A percentile compares a stretch with the other conserved stretches of the same genome.
These are phyloP conservation scores for Platysternon megacephalum DNA, from an alignment of 2,113 vertebrate species.

Conservation along the genomic window DNA sequence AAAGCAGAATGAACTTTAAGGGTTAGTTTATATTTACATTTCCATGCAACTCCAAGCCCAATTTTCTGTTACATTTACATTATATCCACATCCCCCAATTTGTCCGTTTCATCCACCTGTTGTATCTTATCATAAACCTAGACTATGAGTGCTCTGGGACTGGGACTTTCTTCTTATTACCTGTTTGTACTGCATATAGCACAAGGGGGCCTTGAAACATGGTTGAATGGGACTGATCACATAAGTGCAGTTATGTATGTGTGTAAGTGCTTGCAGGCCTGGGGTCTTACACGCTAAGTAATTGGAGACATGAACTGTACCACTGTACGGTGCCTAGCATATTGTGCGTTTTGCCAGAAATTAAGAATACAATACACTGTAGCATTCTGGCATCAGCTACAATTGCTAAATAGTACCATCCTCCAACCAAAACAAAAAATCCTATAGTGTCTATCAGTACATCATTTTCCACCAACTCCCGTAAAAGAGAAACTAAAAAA, in stretches of 20 bases:
- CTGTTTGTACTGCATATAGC: background rate
- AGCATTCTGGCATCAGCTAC: background rate
- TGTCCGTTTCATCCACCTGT: background rate
- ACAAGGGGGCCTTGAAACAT: background rate
- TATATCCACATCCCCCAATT: background rate
- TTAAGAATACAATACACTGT: accelerated
- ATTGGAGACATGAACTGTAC: background rate
- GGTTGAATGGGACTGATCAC: background rate
- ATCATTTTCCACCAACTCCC: background rate
- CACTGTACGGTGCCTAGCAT: background rate
- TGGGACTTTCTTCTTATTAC: accelerated
- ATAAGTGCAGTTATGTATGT: accelerated
- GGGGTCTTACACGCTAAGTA: background rate
- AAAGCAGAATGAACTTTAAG: background rate
- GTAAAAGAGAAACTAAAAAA: background rate
- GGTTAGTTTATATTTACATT: background rate
- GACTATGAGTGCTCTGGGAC: background rate
- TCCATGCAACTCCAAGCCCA: background rate
- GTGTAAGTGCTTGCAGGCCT: background rate
- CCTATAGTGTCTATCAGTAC: accelerated
- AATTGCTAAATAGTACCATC: background rate
- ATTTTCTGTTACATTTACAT: background rate
- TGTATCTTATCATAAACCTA: background rate
- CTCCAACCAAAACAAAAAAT: background rate
- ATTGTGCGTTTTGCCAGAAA: background rate